Evolutionary conservation across 1,140 invertebrate genomes (phyloP).

Genomic region (Drosophila dunni): DNA sequence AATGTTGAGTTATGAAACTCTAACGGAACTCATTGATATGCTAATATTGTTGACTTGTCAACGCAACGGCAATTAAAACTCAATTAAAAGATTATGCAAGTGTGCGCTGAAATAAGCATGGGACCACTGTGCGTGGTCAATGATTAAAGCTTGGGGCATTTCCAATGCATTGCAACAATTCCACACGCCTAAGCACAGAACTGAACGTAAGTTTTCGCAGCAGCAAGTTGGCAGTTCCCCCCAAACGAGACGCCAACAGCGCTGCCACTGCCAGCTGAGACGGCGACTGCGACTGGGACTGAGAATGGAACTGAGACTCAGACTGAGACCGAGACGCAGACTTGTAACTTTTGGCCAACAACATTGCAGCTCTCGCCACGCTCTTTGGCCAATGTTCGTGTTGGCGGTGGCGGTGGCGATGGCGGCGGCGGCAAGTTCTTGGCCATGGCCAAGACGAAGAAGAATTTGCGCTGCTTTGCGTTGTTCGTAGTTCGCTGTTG

Average conservation of each 20-base stretch:
- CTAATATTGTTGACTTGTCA: neutral
- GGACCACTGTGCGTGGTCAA: constrained; percentile 39
- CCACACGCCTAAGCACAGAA: constrained; percentile 45
- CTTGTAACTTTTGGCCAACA: constrained; percentile 75
- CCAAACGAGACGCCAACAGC: constrained; percentile 33
- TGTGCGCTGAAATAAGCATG: neutral
- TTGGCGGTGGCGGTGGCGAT: constrained; percentile 25
- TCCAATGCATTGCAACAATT: constrained; percentile 61
- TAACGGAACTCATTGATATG: neutral
- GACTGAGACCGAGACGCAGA: constrained; percentile 41
- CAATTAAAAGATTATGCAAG: neutral
- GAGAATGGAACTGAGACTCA: constrained; percentile 31
- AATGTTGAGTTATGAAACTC: neutral
- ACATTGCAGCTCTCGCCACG: constrained; percentile 56
- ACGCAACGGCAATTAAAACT: neutral
- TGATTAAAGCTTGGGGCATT: constrained; percentile 49
- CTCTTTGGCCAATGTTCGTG: constrained; percentile 68
- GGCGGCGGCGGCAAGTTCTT: constrained; percentile 69
- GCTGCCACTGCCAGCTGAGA: constrained; percentile 30
- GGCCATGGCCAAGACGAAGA: constrained; percentile 71
- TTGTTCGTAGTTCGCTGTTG: constrained; percentile 4
- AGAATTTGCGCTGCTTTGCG: constrained; percentile 55
- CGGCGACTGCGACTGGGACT: constrained; percentile 16
- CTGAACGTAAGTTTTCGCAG: constrained; percentile 25
- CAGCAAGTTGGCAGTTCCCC: constrained; percentile 47